Percentiles rank a stretch among this genome's conserved stretches.
phyloP scores from a whole-genome alignment of 2,797 vertebrate species.

The Hyperoplus lanceolatus region DNA sequence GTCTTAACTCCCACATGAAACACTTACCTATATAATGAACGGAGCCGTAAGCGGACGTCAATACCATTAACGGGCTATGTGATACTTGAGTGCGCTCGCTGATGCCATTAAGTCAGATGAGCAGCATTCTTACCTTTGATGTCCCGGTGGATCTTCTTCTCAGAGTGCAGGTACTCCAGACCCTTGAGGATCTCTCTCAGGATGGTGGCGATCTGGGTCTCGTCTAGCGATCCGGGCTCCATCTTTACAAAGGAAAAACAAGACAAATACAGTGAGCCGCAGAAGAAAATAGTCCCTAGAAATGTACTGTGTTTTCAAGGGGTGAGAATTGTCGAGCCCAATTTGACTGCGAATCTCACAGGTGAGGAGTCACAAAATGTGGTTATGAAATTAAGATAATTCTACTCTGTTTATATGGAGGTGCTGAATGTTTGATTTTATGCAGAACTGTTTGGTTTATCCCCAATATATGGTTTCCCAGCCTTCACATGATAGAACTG shows the following conservation, averaged over 20 bases:
- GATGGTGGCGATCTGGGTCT: slow-evolving; percentile 98
- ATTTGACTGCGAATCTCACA: no score
- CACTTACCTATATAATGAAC: slow-evolving; percentile 40
- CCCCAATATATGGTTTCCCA: no score
- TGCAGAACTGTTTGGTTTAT: no score
- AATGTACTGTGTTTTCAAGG: no score
- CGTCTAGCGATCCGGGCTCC: slow-evolving; percentile 95
- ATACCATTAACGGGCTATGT: slow-evolving; percentile 55
- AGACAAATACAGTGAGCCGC: neutral
- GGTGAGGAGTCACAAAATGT: no score
- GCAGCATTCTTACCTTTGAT: slow-evolving; percentile 91
- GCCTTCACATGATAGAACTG: no score
- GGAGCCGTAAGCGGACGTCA: slow-evolving; percentile 42
- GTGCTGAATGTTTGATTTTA: no score
- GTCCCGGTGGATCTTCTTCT: slow-evolving; percentile 99
- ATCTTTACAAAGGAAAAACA: slow-evolving; percentile 81
- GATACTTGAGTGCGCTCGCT: slow-evolving; percentile 46
- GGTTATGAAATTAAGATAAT: no score
- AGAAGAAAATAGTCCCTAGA: neutral
- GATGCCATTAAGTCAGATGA: slow-evolving; percentile 32
- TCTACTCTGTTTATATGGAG: no score
- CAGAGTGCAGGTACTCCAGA: slow-evolving; percentile 97
- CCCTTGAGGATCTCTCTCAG: slow-evolving; percentile 98
- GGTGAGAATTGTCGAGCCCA: no score
- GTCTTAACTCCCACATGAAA: slow-evolving; percentile 33